Conservation (phyloP, 2,888 invertebrate species). For the Eustalomyia histrio region DNA sequence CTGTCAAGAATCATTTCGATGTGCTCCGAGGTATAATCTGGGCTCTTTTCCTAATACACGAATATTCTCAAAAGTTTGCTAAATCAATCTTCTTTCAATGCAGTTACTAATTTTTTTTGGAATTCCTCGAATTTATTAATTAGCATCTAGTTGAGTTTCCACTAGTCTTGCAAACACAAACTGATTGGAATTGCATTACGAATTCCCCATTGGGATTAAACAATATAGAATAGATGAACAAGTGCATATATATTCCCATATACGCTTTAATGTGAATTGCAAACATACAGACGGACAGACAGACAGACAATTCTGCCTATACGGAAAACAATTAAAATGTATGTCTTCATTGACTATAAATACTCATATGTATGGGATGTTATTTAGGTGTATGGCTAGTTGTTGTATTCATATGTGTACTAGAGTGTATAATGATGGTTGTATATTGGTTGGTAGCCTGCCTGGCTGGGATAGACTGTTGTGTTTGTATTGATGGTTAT, state of each 20-base stretch:
- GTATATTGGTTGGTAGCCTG: conserved; percentile 44
- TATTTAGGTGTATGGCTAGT: conserved; percentile 1
- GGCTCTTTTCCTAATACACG: no score
- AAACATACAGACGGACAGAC: no score
- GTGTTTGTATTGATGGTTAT: conserved; percentile 64
- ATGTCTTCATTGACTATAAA: conserved; percentile 65
- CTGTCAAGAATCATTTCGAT: no score
- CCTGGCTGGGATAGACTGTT: conserved; percentile 24
- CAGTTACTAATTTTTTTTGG: no score
- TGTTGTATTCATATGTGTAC: conserved; percentile 2
- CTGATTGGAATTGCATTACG: not conserved
- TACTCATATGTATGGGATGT: conserved; percentile 50
- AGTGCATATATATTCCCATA: conserved; percentile 23
- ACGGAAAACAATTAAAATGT: conserved; percentile 66
- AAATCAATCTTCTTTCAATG: no score
- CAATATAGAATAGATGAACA: not conserved
- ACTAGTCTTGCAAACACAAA: not conserved
- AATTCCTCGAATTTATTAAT: no score
- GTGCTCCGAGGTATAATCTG: no score
- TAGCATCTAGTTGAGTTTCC: not conserved
- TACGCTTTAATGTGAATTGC: conserved; percentile 27
- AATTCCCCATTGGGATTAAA: conserved; percentile 1
- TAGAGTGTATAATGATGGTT: conserved; percentile 31
- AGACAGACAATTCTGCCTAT: conserved; percentile 40
- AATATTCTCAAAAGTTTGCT: no score